A percentile compares a stretch with the other conserved stretches of the same genome.
Conservation (phyloP, 2,888 invertebrate genomes). For the Drosophila mimica region DNA sequence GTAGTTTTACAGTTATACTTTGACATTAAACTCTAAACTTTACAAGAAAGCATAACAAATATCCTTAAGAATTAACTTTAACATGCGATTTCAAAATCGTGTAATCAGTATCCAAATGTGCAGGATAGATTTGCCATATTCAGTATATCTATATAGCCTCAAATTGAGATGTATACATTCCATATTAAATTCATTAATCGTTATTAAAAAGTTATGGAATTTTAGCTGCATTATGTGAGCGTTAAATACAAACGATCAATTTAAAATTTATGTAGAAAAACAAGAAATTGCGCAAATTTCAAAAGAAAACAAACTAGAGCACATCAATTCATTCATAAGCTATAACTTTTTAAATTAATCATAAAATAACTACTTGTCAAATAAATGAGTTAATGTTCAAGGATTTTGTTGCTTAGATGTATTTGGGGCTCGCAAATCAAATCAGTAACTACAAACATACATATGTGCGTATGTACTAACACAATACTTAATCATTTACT, state of each 20-base stretch:
- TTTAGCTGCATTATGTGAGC: neutral
- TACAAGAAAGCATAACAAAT: neutral
- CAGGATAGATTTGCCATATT: neutral
- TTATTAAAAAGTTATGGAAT: neutral
- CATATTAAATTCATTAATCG: neutral
- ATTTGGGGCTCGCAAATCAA: neutral
- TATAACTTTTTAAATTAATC: slow-evolving; percentile 7
- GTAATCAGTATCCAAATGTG: neutral
- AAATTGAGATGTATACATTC: neutral
- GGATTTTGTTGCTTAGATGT: neutral
- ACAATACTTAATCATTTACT: neutral
- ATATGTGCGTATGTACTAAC: neutral
- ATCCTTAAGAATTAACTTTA: neutral
- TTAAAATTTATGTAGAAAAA: neutral
- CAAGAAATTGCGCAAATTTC: neutral
- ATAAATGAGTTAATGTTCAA: neutral
- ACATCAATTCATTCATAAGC: neutral
- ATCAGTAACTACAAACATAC: neutral
- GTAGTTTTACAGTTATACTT: neutral
- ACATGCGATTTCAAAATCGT: neutral
- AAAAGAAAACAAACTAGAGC: neutral
- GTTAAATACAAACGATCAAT: neutral
- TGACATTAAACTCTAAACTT: neutral
- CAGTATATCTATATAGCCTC: neutral
- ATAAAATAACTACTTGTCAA: neutral